Evolutionary conservation across 2,888 invertebrate species (phyloP).

Genomic region (Latrodectus elegans): DNA sequence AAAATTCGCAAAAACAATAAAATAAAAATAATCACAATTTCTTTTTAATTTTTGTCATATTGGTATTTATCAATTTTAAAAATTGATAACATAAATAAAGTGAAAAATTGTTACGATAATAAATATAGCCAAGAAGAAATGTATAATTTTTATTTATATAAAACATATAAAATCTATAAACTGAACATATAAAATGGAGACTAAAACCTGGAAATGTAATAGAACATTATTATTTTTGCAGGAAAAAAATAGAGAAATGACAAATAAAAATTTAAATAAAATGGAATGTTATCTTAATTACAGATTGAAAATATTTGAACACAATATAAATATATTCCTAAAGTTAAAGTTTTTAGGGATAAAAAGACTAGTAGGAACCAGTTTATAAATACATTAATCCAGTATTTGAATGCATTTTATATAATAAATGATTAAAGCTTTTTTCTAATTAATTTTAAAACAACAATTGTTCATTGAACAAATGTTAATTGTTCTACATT

Average conservation of each 20-base stretch:
- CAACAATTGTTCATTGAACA: too few relatives aligned
- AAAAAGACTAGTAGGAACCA: conserved; percentile 1
- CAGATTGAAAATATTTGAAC: not conserved
- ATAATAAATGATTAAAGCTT: too few relatives aligned
- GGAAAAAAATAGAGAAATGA: not conserved
- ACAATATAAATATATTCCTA: conserved; percentile 12
- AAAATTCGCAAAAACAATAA: too few relatives aligned
- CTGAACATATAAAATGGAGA: conserved; percentile 25
- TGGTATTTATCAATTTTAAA: too few relatives aligned
- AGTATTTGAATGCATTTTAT: not conserved
- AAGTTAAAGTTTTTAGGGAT: not conserved
- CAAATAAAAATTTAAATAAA: conserved; percentile 2
- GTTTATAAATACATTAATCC: not conserved
- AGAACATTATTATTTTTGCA: not conserved
- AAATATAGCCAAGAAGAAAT: conserved; percentile 27
- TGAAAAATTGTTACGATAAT: not conserved
- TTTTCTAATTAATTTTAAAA: too few relatives aligned
- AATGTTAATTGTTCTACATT: too few relatives aligned
- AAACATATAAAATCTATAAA: conserved; percentile 67
- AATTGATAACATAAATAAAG: not conserved
- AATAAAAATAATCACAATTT: too few relatives aligned
- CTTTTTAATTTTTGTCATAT: not conserved
- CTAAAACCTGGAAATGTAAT: not conserved
- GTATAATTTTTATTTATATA: conserved; percentile 59
- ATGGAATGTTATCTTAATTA: conserved; percentile 21